These are phyloP conservation scores for Tenthredo scrophulariae DNA, from an alignment of 2,888 invertebrate species.

Conservation along the genomic window DNA sequence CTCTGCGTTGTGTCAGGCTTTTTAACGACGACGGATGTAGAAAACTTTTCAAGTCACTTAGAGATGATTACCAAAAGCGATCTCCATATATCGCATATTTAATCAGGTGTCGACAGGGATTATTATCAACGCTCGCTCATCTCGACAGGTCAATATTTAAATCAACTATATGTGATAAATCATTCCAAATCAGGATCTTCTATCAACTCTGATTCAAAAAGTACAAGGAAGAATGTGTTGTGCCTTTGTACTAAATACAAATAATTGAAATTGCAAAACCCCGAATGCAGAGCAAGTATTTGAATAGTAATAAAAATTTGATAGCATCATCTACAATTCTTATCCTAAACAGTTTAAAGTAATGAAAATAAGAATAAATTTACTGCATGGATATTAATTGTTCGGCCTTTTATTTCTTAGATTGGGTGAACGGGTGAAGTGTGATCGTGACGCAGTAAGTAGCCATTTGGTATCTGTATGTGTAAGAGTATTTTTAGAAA, in stretches of 20 bases:
- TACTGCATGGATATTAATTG: neutral
- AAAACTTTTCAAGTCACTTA: conserved; percentile 86
- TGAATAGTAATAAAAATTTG: no score
- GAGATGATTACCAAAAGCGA: conserved; percentile 88
- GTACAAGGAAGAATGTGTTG: neutral
- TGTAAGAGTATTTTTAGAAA: conserved; percentile 90
- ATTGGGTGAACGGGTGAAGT: conserved; percentile 82
- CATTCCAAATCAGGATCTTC: neutral
- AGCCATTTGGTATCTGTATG: conserved; percentile 88
- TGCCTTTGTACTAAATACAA: conserved; percentile 31
- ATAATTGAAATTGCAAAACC: neutral
- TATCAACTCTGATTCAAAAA: neutral
- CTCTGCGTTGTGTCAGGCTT: conserved; percentile 87
- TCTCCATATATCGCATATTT: conserved; percentile 92
- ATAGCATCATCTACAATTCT: no score
- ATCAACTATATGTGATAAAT: neutral
- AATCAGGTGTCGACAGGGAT: conserved; percentile 88
- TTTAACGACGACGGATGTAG: conserved; percentile 87
- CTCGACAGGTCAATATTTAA: conserved; percentile 81
- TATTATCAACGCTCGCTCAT: conserved; percentile 87
- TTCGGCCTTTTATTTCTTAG: conserved; percentile 69
- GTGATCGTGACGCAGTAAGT: conserved; percentile 87
- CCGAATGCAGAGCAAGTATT: neutral
- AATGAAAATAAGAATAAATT: neutral
- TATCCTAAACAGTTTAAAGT: neutral